phyloP scores from a whole-genome alignment of 2,797 vertebrate genomes.

The Trachurus trachurus region DNA sequence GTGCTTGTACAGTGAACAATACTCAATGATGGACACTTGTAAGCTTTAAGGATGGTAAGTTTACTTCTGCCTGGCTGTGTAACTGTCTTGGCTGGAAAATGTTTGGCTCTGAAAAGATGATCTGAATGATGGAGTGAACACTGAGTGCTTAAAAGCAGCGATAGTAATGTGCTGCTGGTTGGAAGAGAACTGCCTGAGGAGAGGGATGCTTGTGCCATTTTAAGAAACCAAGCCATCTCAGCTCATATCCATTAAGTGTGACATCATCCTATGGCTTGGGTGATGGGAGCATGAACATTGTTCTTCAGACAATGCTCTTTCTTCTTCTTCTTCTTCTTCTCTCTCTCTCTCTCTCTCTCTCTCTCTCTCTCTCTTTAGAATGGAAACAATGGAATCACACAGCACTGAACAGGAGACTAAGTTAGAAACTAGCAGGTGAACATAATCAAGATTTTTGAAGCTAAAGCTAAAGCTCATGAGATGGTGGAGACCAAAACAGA shows the following conservation, averaged over 20 bases:
- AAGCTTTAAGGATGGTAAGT: slow-evolving; percentile 11
- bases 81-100: slow-evolving; percentile 11
- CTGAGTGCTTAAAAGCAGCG: slow-evolving; percentile 24
- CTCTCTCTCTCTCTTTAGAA: too few relatives aligned
- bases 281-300: not conserved
- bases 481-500: slow-evolving; percentile 8
- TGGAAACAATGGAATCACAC: not conserved
- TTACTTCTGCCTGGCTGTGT: slow-evolving; percentile 10
- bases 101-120: slow-evolving; percentile 31
- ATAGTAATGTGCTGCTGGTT: slow-evolving; percentile 13
- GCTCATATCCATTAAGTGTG: slow-evolving; percentile 39
- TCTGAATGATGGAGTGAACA: slow-evolving; percentile 34
- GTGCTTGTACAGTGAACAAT: slow-evolving; percentile 4
- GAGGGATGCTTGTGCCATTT: slow-evolving; percentile 27
- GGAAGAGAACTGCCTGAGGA: slow-evolving; percentile 25
- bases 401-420: not conserved
- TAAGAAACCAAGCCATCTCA: slow-evolving; percentile 15
- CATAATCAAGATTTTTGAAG: not conserved
- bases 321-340: not conserved
- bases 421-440: not conserved
- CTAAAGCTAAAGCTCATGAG: not conserved
- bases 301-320: not conserved
- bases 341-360: too few relatives aligned
- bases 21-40: slow-evolving; percentile 6
- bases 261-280: slow-evolving; percentile 27